Base-by-base conservation (phyloP, 2,797 vertebrate species). In the Leptodactylus fallax region DNA sequence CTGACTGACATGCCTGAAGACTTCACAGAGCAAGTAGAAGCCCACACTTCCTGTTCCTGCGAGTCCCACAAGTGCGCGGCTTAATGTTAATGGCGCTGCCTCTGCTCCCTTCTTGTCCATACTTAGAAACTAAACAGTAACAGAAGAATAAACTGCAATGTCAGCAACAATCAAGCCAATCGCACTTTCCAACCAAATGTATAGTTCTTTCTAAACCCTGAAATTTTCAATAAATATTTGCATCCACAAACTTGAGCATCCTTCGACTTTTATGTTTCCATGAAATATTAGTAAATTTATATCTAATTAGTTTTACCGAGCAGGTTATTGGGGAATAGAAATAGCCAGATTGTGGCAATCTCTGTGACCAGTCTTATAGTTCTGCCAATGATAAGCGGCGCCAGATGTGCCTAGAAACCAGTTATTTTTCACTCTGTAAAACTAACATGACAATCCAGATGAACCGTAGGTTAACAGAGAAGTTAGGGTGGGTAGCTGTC, bases 1-100 rank as follows among this genome's bases (percentile, higher is more conserved):
- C 69, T 77, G 47, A 9, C 72, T 5, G 88, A 86, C 25, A 91
- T 87, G 7, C 3, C 82, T 0, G 93, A 93, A 79, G 90, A 92
- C 7, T 0, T 65, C 0, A 90, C 81, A 76, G 88, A 87, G 87
- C 19, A 27, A 0, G 79, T 85, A 0, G 0, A 90, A 0, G 89
- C 80, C 0, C 85, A 91, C 0, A 81, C 47, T 0, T 83, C 88
- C 0, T 89, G 90, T 0, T 92, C 91, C 51, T 90, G 91, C 0
- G 80, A 1, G 3, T 67, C 49, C 1, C 90, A 21, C 76, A 0
- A 60, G 0, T 89, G 90, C 51, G 63, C 79, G 13, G 3, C n/a
- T 0, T 91, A 83, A 92, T 7, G 55, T 27, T 10, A 45, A 74
- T 49, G 14, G 19, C 21, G 14, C 27, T 45, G 21, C 36, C 7